Evolutionary conservation across 2,888 invertebrate species (phyloP).

Genomic region (Brenthis ino): DNA sequence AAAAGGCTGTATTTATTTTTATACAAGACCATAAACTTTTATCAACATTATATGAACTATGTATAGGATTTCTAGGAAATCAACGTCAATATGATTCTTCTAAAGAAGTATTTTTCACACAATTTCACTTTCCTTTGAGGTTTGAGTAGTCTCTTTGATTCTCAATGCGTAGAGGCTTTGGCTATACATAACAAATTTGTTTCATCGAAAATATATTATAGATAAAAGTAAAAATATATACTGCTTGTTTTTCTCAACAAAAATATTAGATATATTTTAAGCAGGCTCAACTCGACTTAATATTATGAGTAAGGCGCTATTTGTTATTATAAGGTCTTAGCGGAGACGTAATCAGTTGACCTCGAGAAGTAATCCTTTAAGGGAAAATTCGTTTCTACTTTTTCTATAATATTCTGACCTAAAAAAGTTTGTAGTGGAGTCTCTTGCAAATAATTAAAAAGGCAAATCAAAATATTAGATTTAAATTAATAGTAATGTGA

Average conservation of each 20-base stretch:
- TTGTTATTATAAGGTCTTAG: slow-evolving; percentile 35
- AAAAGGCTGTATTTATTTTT: no score
- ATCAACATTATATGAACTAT: no score
- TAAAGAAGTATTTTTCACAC: no score
- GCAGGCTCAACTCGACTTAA: slow-evolving; percentile 24
- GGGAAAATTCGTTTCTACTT: slow-evolving; percentile 15
- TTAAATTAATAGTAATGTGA: slow-evolving; percentile 19
- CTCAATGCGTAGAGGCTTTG: no score
- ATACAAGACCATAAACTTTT: no score
- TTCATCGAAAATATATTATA: not conserved
- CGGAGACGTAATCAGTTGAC: slow-evolving; percentile 29
- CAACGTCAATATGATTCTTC: no score
- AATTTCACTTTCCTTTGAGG: no score
- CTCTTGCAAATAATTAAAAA: no score
- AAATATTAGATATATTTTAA: slow-evolving; percentile 24
- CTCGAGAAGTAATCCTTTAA: slow-evolving; percentile 18
- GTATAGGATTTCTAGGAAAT: no score
- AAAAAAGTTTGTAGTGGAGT: not conserved
- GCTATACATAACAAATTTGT: no score
- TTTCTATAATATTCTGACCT: not conserved
- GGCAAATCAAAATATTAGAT: not conserved
- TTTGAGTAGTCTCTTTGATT: no score
- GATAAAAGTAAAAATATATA: slow-evolving; percentile 11
- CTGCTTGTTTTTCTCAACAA: slow-evolving; percentile 21
- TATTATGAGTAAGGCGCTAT: slow-evolving; percentile 27